phyloP scores from a whole-genome alignment of 92 coral and sea anemone genomes.

The Zoanthus solanderi region DNA sequence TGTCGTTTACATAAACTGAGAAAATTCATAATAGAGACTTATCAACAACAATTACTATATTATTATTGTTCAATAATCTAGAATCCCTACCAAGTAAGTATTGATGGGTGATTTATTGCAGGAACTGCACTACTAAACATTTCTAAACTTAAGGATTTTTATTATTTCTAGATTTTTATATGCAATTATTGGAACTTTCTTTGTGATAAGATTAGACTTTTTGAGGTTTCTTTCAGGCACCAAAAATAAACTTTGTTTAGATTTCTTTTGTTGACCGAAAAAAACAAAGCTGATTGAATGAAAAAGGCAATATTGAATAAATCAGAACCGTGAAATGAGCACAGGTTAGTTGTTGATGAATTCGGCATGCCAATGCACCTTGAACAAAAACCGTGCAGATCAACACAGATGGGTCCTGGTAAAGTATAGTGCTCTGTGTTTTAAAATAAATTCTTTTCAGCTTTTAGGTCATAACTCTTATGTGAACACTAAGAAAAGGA shows the following conservation, averaged over 20 bases:
- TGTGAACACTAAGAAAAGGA: neutral
- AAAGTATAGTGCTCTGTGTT: neutral
- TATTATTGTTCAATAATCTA: constrained; percentile 28
- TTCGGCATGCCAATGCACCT: neutral
- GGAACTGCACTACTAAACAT: neutral
- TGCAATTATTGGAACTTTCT: neutral
- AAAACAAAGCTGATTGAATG: neutral
- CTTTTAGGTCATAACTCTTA: neutral
- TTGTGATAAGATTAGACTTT: neutral
- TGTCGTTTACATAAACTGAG: constrained; percentile 48
- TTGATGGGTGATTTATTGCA: constrained; percentile 17
- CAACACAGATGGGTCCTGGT: neutral
- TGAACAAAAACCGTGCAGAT: neutral
- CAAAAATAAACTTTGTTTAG: constrained; percentile 17
- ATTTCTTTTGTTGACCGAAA: constrained; percentile 35
- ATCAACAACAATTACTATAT: constrained; percentile 39
- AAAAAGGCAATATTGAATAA: constrained; percentile 23
- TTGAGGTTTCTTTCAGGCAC: constrained; percentile 1
- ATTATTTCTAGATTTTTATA: neutral
- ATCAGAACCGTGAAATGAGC: constrained; percentile 43
- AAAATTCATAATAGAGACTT: constrained; percentile 41
- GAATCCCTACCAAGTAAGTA: constrained; percentile 18
- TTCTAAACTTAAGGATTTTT: neutral
- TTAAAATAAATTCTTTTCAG: neutral
- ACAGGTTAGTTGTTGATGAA: constrained; percentile 21